Evolutionary conservation across 1,140 invertebrate genomes (phyloP), one percentile per base, ranked within the genome.

Genomic region (Notospermus geniculatus): DNA sequence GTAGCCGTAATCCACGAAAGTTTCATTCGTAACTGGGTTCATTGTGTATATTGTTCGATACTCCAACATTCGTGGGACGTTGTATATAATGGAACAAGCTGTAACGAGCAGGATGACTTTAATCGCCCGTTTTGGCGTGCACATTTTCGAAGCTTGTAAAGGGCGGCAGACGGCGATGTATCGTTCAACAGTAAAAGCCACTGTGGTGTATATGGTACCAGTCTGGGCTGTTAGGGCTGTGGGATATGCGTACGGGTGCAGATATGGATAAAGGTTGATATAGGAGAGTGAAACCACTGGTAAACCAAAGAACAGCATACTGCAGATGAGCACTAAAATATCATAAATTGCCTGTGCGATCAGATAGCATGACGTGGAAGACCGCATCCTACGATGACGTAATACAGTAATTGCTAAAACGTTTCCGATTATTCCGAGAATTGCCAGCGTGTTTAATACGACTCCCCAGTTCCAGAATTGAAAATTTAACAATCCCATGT

Each of bases 171-270:
- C 88, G 43, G 88, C 89, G 59, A 90, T 88, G 82, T 89, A 90
- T 43, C 89, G 79, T 80, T 91, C 89, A 54, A 90, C 84, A 9
- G 89, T 90, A 73, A 91, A 90, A 25, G 87, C 88, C 1, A 90
- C 88, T 29, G 88, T 89, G 25, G 88, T 88, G 76, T 87, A 98
- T 58, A 96, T 93, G 22, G 92, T 94, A 25, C 92, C 92, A 83
- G 80, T 89, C 66, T 86, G 93, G 22, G 91, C 88, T 13, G 85
- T 84, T 17, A 89, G 76, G 81, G 88, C 88, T 29, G 86, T 72
- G 1, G 82, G 85, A 61, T 87, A 85, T 2, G 82, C 83, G 57
- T 75, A 75, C 22, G 83, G 77, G 53, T 83, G 79, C 73, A 84
- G 84, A 75, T 87, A 87, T 22, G 57, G 32, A 46, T 70, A 73